Base-by-base conservation (phyloP, 1,140 invertebrate species). In the Trachelipus rathkii region DNA sequence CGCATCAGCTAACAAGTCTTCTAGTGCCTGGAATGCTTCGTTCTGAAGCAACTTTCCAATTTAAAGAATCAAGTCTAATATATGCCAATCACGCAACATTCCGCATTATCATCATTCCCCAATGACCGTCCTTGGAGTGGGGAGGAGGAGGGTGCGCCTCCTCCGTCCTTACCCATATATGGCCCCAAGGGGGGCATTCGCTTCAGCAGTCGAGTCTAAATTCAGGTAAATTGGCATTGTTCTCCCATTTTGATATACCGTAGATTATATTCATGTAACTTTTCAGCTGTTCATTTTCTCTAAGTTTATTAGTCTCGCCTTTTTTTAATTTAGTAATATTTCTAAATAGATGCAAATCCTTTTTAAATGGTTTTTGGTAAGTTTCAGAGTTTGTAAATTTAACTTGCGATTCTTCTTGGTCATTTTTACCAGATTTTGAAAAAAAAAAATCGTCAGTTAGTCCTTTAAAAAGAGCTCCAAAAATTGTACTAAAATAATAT, bases 21-120 rank as follows among this genome's bases (percentile, higher is more conserved):
- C 72, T 24, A 50, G 53, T 53, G 69, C 71, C 9, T 15, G 71
- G 74, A 44, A 33, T 81, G 23, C 75, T 76, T 68, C 79, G 79
- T 33, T 81, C 79, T 33, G 79, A 81, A n/a, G 79, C 74, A 15
- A n/a, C 71, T 19, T n/a, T 81, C 79, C 68, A 78, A 81, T 44
- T 72, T 81, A 10, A 81, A 81, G 72, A 73, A 72, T 23, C 44
- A 24, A n/a, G 10, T 73, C 72, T n/a, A 19, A 46, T 23, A 21
- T 21, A 23, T 23, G 23, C 72, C 21, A 50, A 50, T 50, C 72
- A 50, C 21, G n/a, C 72, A 53, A 15, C 11, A n/a, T n/a, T 11
- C 44, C 72, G 3, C 19, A 60, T 60, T 19, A 3, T 60, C 19
- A 60, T 8, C 50, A 60, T 60, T 60, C 50, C 50, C n/a, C n/a